phyloP scores from a whole-genome alignment of 2,888 invertebrate genomes.

The Heteromurus nitidus region DNA sequence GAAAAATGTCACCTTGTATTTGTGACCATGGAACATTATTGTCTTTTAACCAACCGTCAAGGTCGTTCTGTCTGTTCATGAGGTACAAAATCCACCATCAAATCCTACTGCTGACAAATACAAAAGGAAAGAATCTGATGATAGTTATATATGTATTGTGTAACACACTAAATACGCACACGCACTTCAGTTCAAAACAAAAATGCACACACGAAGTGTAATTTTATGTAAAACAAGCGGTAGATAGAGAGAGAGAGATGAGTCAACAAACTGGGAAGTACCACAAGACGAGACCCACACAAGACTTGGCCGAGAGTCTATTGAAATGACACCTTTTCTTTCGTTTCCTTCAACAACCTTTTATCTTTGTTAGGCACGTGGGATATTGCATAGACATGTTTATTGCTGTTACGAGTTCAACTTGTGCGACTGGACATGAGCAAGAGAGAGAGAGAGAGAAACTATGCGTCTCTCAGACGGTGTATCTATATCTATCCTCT shows the following conservation, averaged over 20 bases:
- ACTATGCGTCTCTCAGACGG: no score
- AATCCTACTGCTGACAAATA: neutral
- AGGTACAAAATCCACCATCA: conserved; percentile 39
- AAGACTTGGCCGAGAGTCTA: neutral
- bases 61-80: conserved; percentile 59
- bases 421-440: conserved; percentile 26
- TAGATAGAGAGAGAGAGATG: neutral
- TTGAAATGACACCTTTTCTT: conserved; percentile 38
- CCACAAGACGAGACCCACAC: neutral
- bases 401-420: neutral
- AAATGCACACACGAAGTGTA: neutral
- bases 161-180: neutral
- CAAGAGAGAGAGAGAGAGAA: neutral
- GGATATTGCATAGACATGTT: conserved; percentile 13
- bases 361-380: conserved; percentile 30
- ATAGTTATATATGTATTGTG: neutral
- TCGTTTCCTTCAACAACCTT: conserved; percentile 47
- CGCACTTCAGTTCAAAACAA: neutral
- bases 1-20: conserved; percentile 68
- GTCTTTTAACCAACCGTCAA: conserved; percentile 67
- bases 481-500: no score
- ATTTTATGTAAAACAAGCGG: neutral
- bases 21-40: conserved; percentile 72
- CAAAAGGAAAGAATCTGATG: neutral
- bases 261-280: conserved; percentile 6